phyloP scores from a whole-genome alignment of 2,797 vertebrate species.

The Siniperca scherzeri region DNA sequence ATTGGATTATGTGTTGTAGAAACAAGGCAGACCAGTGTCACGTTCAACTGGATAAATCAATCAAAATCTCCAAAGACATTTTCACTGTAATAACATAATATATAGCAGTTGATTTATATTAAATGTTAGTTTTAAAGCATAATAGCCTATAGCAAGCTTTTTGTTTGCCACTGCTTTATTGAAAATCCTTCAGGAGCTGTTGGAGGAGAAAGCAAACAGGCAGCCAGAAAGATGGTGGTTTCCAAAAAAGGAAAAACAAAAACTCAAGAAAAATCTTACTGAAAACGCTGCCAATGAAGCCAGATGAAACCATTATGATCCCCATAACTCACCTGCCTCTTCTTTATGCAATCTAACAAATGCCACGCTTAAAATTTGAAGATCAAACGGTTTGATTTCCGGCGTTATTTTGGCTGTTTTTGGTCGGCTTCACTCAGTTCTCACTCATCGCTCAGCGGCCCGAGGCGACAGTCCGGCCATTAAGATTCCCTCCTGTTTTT shows the following conservation, averaged over 20 bases:
- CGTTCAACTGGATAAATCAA: background rate
- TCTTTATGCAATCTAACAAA: background rate
- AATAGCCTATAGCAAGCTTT: background rate
- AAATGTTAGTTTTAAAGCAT: background rate
- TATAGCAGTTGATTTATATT: no score
- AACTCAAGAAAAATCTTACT: background rate
- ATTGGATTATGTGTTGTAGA: background rate
- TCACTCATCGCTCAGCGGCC: background rate
- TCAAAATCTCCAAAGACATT: background rate
- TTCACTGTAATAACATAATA: background rate
- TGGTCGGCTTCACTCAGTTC: background rate
- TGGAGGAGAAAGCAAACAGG: background rate
- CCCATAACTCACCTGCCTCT: background rate
- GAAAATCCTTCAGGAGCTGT: background rate
- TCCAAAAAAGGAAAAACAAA: background rate
- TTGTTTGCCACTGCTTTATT: background rate
- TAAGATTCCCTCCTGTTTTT: background rate
- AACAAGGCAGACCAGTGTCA: background rate
- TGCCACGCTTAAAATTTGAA: slow-evolving; percentile 13
- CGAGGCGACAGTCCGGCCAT: background rate
- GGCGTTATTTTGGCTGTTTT: background rate
- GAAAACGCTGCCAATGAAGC: background rate
- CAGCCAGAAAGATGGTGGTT: background rate
- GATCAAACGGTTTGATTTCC: slow-evolving; percentile 19
- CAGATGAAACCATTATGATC: background rate